Base-by-base conservation (phyloP, 2,797 vertebrate genomes). In the Cuculus canorus region DNA sequence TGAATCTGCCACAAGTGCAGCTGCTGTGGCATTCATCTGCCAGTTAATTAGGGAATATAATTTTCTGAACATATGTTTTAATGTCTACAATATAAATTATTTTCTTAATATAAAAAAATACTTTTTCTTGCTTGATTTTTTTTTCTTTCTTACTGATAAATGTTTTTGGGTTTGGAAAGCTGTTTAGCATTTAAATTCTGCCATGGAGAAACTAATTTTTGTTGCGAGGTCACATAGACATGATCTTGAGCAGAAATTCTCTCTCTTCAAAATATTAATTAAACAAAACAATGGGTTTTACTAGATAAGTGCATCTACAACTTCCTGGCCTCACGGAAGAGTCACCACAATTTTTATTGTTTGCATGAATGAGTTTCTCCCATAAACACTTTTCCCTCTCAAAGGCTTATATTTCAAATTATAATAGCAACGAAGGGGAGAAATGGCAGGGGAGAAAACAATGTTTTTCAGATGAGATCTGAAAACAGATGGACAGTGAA, bases 201-300 rank as follows among this genome's bases (percentile, higher is more conserved):
- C 27, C 30, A 80, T 27, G 22, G 68, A 84, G 61, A 75, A 85
- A 93, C 73, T 41, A 54, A 14, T 54, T 91, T 66, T 60, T 86
- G 9, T 84, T 78, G 60, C 68, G 25, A 65, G 43, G 83, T 77
- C 22, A 18, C 54, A 66, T 60, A 92, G 50, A 47, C 39, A 69
- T 30, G 33, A 60, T 84, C 19, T 71, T 11, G 35, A 88, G 53
- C 27, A 30, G 14, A 59, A 71, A 70, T 43, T 37, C 75, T 50
- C 48, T 79, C 50, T 93, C 76, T 89, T 92, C 63, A 78, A 82
- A 84, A 80, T 61, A 57, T 56, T 93, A 91, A 88, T 86, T 93
- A 79, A 85, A 37, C 13, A 32, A 86, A 88, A 69, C 71, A 80
- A 82, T 48, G 66, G 70, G 57, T 84, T 90, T 83, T 70, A 80